Evolutionary conservation across 1,140 invertebrate species (phyloP).

Genomic region (Cecropterus lyciades): DNA sequence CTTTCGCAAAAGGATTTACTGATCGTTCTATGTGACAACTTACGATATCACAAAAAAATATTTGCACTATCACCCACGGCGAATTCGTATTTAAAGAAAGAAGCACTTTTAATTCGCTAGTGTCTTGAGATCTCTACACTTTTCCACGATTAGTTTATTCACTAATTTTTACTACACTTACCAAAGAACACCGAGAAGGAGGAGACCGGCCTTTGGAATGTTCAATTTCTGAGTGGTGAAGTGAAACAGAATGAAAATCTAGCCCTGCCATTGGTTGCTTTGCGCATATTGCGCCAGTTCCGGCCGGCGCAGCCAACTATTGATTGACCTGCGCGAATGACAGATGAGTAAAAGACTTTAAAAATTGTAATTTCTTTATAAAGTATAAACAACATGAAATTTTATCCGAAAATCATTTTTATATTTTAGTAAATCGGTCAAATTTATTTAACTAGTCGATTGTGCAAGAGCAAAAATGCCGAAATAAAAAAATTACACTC

Average conservation of each 20-base stretch:
- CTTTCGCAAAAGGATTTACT: conserved; percentile 42
- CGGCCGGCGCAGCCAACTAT: conserved; percentile 73
- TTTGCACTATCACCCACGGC: conserved; percentile 74
- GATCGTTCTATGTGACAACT: conserved; percentile 60
- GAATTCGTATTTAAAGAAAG: conserved; percentile 45
- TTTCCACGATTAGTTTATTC: conserved; percentile 79
- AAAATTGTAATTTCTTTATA: conserved; percentile 27
- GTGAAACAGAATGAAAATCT: conserved; percentile 76
- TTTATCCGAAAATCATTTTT: conserved; percentile 16
- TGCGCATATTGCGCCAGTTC: conserved; percentile 64
- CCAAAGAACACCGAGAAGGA: conserved; percentile 87
- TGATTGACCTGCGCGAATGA: conserved; percentile 66
- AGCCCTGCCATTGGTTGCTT: conserved; percentile 68
- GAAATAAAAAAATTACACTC: conserved; percentile 17
- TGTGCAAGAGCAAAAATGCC: background rate
- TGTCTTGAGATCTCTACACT: conserved; percentile 69
- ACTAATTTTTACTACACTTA: conserved; percentile 83
- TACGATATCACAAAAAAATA: conserved; percentile 76
- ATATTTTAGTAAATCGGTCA: conserved; percentile 2
- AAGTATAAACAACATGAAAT: background rate
- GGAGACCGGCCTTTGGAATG: conserved; percentile 87
- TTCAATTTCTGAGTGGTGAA: conserved; percentile 85
- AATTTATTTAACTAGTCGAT: background rate
- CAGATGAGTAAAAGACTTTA: conserved; percentile 54
- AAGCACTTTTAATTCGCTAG: conserved; percentile 67